phyloP scores from a whole-genome alignment of 2,113 vertebrate genomes.

The Pteruthius melanotis region DNA sequence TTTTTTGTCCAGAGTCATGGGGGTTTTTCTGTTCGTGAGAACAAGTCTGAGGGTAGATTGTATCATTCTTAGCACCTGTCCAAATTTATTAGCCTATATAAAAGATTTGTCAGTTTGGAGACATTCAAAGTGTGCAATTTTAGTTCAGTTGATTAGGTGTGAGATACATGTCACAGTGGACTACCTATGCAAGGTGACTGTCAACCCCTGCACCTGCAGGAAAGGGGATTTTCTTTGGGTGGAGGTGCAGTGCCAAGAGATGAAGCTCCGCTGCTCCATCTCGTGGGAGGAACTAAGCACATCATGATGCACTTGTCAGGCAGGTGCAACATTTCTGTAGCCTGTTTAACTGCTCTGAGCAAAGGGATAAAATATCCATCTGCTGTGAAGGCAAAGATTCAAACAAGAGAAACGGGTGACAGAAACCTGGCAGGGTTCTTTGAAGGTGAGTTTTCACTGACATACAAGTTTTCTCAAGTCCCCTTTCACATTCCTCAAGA shows the following conservation, averaged over 20 bases:
- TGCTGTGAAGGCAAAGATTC: neutral
- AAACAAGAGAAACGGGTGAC: neutral
- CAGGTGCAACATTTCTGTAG: neutral
- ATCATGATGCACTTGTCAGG: neutral
- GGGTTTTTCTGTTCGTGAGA: neutral
- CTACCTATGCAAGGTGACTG: constrained; percentile 25
- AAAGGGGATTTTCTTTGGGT: neutral
- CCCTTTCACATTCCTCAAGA: neutral
- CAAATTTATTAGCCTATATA: neutral
- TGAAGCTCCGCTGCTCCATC: constrained; percentile 18
- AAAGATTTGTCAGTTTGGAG: neutral
- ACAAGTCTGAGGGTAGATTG: neutral
- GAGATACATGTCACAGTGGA: constrained; percentile 1
- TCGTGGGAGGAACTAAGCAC: constrained; percentile 24
- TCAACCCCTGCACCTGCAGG: neutral
- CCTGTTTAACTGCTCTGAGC: neutral
- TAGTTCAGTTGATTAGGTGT: constrained; percentile 8
- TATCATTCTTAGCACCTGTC: constrained; percentile 24
- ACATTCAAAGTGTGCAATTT: constrained; percentile 14
- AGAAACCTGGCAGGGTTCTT: rapidly evolving
- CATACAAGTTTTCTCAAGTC: neutral
- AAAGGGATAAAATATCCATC: neutral
- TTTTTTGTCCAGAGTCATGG: neutral
- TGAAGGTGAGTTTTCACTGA: neutral
- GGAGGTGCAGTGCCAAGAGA: neutral